Percentiles rank a stretch among this genome's conserved stretches.
phyloP scores from a whole-genome alignment of 2,797 vertebrate species.

The Thripadectes ignobilis region DNA sequence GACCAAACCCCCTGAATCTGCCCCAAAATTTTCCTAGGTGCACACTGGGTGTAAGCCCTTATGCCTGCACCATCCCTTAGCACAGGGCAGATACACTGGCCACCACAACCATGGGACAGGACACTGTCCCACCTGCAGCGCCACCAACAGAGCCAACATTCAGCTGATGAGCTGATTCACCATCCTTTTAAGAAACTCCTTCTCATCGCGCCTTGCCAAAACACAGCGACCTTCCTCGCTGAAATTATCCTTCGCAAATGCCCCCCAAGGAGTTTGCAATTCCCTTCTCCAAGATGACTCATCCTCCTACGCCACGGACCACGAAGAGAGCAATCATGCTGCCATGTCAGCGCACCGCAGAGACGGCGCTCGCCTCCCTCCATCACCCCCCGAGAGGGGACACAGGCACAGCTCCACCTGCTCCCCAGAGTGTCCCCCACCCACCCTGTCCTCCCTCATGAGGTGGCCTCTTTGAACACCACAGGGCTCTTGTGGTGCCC shows the following conservation, averaged over 20 bases:
- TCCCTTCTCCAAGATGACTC: conserved; percentile 44
- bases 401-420: neutral
- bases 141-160: rapidly evolving
- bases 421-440: neutral
- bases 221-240: neutral
- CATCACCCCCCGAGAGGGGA: rapidly evolving
- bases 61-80: no score
- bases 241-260: conserved; percentile 32
- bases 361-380: neutral
- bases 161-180: neutral
- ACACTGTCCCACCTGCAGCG: neutral
- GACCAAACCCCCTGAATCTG: neutral
- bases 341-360: neutral
- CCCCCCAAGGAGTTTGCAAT: conserved; percentile 36
- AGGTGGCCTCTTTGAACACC: rapidly evolving
- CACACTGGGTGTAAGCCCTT: rapidly evolving
- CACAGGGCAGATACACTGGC: neutral
- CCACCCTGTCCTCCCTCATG: rapidly evolving
- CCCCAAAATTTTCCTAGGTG: neutral
- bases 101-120: neutral
- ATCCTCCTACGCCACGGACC: conserved; percentile 28
- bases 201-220: neutral
- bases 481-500: rapidly evolving
- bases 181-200: neutral
- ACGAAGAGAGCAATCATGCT: conserved; percentile 22